Conservation (phyloP, 2,113 vertebrate genomes). For the Bombycilla garrulus region DNA sequence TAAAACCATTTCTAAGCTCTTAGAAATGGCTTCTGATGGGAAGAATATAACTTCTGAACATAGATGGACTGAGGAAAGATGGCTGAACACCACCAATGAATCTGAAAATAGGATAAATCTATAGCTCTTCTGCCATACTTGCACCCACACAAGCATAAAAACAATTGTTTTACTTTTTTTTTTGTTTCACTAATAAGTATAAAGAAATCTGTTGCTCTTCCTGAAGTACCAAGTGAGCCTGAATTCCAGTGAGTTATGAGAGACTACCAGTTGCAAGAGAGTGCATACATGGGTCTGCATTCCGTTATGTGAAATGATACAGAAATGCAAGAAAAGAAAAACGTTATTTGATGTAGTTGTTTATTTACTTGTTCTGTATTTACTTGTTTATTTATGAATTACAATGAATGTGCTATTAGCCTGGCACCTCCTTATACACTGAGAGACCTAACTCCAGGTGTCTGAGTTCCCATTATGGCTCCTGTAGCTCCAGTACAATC, state of each 20-base stretch:
- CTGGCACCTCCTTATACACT: not conserved
- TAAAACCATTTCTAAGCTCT: not conserved
- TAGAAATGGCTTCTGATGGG: not conserved
- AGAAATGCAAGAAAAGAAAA: not conserved
- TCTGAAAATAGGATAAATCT: not conserved
- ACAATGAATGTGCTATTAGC: not conserved
- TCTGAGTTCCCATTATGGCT: not conserved
- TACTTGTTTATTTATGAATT: not conserved
- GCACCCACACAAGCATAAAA: not conserved
- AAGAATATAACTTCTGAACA: not conserved
- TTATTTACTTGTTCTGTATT: not conserved
- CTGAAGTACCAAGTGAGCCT: not conserved
- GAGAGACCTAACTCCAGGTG: not conserved
- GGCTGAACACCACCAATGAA: not conserved
- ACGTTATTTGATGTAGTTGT: not conserved
- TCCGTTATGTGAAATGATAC: not conserved
- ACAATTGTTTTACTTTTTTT: not conserved
- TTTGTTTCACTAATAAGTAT: not conserved
- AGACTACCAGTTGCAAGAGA: not conserved
- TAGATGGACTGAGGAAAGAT: not conserved
- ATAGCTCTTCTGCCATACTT: not conserved
- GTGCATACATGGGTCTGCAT: not conserved
- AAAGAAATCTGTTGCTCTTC: not conserved
- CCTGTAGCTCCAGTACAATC: not conserved
- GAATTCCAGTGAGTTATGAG: not conserved